Percentiles rank a stretch among this genome's conserved stretches.
Conservation (phyloP, 2,113 vertebrate genomes). For the Naja naja region DNA sequence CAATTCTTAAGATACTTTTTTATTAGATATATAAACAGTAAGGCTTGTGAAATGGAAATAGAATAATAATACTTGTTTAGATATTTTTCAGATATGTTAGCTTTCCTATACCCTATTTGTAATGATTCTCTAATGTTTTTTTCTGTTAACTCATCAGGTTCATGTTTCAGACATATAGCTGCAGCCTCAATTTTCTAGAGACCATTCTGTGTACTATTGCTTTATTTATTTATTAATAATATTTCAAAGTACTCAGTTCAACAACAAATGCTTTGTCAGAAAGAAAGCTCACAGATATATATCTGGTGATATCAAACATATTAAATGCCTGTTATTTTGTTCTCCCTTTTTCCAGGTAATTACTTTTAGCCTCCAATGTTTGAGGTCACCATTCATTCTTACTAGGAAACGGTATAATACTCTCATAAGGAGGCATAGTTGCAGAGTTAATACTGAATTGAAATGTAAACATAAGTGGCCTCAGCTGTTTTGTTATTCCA, state of each 20-base stretch:
- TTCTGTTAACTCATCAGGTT: neutral
- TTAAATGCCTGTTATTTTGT: neutral
- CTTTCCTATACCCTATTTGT: neutral
- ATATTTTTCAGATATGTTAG: neutral
- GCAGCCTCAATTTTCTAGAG: neutral
- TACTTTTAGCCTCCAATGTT: neutral
- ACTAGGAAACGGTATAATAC: neutral
- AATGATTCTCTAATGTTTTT: neutral
- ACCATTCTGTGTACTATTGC: neutral
- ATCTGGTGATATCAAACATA: neutral
- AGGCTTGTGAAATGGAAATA: neutral
- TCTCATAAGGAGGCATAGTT: neutral
- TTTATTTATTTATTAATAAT: neutral
- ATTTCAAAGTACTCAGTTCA: neutral
- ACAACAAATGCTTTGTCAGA: neutral
- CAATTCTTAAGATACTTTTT: neutral
- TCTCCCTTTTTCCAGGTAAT: neutral
- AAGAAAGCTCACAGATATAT: neutral
- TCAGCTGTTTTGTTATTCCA: slow-evolving; percentile 29
- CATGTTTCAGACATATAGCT: neutral
- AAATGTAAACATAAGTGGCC: neutral
- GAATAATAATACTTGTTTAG: neutral
- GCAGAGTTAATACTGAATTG: neutral
- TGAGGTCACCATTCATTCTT: neutral
- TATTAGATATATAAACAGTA: neutral